Evolutionary conservation across 2,888 invertebrate genomes (phyloP).

Genomic region (Apodemia mormo): DNA sequence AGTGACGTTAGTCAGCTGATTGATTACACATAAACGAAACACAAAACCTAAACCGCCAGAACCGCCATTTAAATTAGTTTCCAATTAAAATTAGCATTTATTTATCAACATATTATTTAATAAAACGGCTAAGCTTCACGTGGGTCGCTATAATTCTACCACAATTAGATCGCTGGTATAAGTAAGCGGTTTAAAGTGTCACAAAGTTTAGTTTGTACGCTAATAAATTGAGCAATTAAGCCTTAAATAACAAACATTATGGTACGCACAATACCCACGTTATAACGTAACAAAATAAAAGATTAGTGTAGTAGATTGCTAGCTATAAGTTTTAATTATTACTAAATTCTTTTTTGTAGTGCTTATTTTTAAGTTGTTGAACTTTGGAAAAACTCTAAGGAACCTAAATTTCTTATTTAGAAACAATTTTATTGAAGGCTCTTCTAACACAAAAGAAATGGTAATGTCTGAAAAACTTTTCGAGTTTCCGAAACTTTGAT

Average conservation of each 20-base stretch:
- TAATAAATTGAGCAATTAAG: not conserved
- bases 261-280: not conserved
- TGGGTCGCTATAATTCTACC: not conserved
- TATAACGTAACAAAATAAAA: not conserved
- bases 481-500: conserved; percentile 18
- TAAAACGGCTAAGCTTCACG: conserved; percentile 12
- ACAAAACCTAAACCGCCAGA: too few species aligned
- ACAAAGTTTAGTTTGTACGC: conserved; percentile 2
- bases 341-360: not conserved
- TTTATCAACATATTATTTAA: not conserved
- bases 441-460: conserved; percentile 2
- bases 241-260: not conserved
- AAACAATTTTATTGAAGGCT: not conserved
- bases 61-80: not conserved
- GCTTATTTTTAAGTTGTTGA: not conserved
- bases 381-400: not conserved
- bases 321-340: not conserved
- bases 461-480: conserved; percentile 2
- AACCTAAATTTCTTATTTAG: not conserved
- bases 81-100: not conserved
- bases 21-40: too few species aligned
- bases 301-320: not conserved
- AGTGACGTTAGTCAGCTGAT: too few species aligned
- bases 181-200: conserved; percentile 4
- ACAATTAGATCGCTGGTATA: not conserved